Base-by-base conservation (phyloP, 2,797 vertebrate species). In the Myoxocephalus aenaeus region DNA sequence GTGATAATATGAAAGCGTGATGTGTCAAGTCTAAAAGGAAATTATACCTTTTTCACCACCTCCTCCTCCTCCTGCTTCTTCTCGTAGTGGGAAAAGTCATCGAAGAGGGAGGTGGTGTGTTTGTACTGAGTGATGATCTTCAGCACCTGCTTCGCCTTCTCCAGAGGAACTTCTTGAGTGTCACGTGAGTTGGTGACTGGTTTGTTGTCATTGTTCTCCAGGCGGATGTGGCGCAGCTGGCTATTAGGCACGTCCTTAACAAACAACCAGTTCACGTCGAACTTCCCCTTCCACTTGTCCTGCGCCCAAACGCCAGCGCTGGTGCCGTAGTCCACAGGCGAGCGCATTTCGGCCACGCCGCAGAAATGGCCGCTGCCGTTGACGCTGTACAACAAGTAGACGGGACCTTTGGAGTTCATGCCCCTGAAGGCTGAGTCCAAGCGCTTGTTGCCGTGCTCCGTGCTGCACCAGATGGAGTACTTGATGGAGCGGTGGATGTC, bases 211-310 rank as follows among this genome's bases (percentile, higher is more conserved):
- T 99, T 99, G 94, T 99, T 99, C 95, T 99, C 98, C 95, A 99
- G 95, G 83, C 98, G 95, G 93, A 99, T 99, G 94, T 99, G 98
- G 92, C 98, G 96, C 66, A 99, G 96, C 90, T 99, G 98, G 91
- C 96, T 98, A 87, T 99, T 99, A 90, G 98, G 98, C 91, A 99
- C 98, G 71, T 99, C 98, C 94, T 99, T 99, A 78, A 99, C 98
- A 89, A 99, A 99, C 91, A 99, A 95, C 98, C 98, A 99, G 95
- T 97, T 96, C 92, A 99, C 98, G 0, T 99, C 98, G 69, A 99
- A 99, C 93, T 97, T 98, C 88, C 98, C 98, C 94, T 99, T 99
- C 98, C 98, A 99, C 92, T 99, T 99, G 97, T 99, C 98, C 97
- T 99, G 98, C 65, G 98, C 97, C 98, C 98, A 99, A 88, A 99